Conservation (phyloP, 2,888 invertebrate genomes). For the Papilio demoleus region DNA sequence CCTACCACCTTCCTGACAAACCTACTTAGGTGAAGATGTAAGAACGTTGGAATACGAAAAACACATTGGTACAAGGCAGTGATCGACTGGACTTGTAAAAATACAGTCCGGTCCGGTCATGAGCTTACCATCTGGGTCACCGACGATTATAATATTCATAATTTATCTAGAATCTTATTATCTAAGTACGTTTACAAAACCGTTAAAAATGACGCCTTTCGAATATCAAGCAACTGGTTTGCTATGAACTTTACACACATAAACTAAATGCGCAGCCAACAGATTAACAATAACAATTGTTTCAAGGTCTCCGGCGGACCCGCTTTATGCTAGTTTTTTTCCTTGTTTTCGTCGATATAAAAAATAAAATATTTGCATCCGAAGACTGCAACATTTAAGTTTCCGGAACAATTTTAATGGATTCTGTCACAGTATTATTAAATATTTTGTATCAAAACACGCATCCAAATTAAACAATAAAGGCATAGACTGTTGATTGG, state of each 20-base stretch:
- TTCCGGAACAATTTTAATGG: constrained; percentile 26
- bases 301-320: constrained; percentile 27
- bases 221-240: constrained; percentile 25
- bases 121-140: too few species aligned
- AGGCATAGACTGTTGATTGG: not conserved
- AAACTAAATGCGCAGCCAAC: constrained; percentile 10
- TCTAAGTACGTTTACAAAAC: constrained; percentile 2
- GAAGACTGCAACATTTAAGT: constrained; percentile 14
- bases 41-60: too few species aligned
- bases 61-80: too few species aligned
- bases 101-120: too few species aligned
- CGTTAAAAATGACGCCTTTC: constrained; percentile 16
- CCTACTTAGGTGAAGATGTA: too few species aligned
- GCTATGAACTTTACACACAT: not conserved
- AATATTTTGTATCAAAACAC: constrained; percentile 8
- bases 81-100: too few species aligned
- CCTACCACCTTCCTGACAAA: too few species aligned
- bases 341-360: constrained; percentile 12
- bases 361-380: constrained; percentile 28
- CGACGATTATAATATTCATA: too few species aligned
- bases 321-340: constrained; percentile 9
- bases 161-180: too few species aligned
- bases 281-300: constrained; percentile 32
- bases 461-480: not conserved
- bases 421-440: constrained; percentile 23